A percentile compares a stretch with the other conserved stretches of the same genome.
phyloP scores from a whole-genome alignment of 2,113 vertebrate genomes.

The Deroptyus accipitrinus region DNA sequence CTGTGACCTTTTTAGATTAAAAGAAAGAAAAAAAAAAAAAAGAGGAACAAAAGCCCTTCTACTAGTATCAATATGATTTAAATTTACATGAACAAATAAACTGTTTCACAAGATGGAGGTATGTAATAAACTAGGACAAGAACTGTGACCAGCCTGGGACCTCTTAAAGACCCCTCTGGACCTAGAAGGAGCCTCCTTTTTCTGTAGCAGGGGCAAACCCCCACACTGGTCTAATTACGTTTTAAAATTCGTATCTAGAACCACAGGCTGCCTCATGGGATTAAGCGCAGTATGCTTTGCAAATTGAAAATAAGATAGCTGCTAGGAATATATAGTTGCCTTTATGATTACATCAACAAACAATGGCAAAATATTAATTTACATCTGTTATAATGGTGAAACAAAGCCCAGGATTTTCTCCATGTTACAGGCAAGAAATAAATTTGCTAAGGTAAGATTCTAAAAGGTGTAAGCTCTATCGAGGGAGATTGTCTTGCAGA shows the following conservation, averaged over 20 bases:
- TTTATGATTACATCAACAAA: slow-evolving; percentile 79
- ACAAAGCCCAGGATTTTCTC: slow-evolving; percentile 62
- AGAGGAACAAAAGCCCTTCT: background rate
- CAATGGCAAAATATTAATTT: slow-evolving; percentile 83
- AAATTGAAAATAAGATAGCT: slow-evolving; percentile 91
- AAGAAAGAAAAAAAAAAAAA: background rate
- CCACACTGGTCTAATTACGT: slow-evolving; percentile 82
- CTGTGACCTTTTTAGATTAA: slow-evolving; percentile 35
- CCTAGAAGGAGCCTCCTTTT: slow-evolving; percentile 61
- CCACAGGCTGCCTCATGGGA: slow-evolving; percentile 78
- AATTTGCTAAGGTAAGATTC: slow-evolving; percentile 61
- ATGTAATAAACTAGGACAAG: slow-evolving; percentile 54
- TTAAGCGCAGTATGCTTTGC: slow-evolving; percentile 83
- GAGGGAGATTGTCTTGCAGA: background rate
- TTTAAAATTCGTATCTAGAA: slow-evolving; percentile 86
- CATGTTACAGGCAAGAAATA: slow-evolving; percentile 38
- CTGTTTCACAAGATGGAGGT: slow-evolving; percentile 66
- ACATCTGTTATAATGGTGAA: slow-evolving; percentile 74
- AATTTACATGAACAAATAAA: slow-evolving; percentile 81
- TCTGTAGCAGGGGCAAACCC: slow-evolving; percentile 70
- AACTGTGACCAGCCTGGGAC: slow-evolving; percentile 66
- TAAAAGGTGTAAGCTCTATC: slow-evolving; percentile 18
- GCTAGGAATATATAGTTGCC: slow-evolving; percentile 80
- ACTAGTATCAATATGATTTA: slow-evolving; percentile 75
- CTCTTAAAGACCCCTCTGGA: slow-evolving; percentile 76